These are phyloP conservation scores for Triplophysa dalaica DNA, from an alignment of 2,113 vertebrate species.

Conservation along the genomic window DNA sequence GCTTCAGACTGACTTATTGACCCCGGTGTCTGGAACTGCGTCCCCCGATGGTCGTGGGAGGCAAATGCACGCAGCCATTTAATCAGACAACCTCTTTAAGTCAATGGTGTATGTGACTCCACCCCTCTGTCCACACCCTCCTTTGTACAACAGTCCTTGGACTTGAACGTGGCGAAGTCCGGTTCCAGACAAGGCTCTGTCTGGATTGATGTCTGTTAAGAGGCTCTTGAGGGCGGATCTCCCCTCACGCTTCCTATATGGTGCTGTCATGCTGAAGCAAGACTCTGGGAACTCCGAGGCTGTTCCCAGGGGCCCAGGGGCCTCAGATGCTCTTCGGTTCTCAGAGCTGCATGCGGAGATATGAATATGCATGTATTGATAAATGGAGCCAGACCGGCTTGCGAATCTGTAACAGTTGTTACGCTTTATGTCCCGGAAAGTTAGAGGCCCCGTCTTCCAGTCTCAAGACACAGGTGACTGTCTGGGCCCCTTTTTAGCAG, in stretches of 20 bases:
- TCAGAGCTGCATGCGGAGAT: constrained; percentile 54
- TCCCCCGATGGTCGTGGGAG: constrained; percentile 22
- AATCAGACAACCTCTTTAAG: constrained; percentile 35
- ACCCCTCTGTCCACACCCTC: constrained; percentile 27
- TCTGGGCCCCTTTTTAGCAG: constrained; percentile 10
- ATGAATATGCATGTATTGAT: constrained; percentile 65
- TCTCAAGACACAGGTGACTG: constrained; percentile 58
- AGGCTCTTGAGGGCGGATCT: constrained; percentile 38
- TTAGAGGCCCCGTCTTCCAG: constrained; percentile 29
- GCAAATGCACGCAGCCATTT: neutral
- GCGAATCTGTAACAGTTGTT: constrained; percentile 46
- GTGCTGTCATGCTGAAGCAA: constrained; percentile 16
- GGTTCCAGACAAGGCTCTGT: constrained; percentile 45
- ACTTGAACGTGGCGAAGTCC: constrained; percentile 30
- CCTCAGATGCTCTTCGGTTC: constrained; percentile 46
- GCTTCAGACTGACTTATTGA: constrained; percentile 41
- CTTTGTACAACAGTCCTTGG: constrained; percentile 23
- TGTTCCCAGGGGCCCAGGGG: constrained; percentile 40
- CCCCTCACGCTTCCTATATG: neutral
- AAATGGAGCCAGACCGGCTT: constrained; percentile 48
- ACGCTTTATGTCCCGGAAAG: constrained; percentile 49
- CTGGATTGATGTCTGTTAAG: constrained; percentile 41
- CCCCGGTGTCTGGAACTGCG: constrained; percentile 37
- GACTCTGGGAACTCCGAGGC: constrained; percentile 31
- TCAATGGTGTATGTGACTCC: constrained; percentile 37